Percentiles rank a stretch among this genome's conserved stretches.
These are phyloP conservation scores for Rosalia funebris DNA, from an alignment of 2,888 invertebrate species.

Conservation along the genomic window DNA sequence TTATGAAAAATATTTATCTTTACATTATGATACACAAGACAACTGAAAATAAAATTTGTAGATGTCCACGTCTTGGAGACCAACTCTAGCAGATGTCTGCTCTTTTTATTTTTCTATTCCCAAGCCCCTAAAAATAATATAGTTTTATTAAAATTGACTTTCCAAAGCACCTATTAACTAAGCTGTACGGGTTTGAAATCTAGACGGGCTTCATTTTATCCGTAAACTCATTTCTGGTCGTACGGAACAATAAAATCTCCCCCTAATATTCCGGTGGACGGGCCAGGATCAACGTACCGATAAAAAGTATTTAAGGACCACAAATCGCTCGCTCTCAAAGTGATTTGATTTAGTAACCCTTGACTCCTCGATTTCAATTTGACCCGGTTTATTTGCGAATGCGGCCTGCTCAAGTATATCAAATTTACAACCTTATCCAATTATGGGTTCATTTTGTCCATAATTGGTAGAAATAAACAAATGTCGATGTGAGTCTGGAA, in stretches of 20 bases:
- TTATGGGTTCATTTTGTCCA: slow-evolving; percentile 20
- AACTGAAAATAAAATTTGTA: no score
- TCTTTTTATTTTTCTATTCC: no score
- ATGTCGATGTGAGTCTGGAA: background rate
- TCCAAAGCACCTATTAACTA: no score
- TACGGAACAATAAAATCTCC: background rate
- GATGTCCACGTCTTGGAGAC: no score
- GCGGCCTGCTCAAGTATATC: slow-evolving; percentile 27
- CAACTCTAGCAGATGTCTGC: no score
- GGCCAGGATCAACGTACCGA: background rate
- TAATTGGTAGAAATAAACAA: slow-evolving; percentile 19
- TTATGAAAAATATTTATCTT: no score
- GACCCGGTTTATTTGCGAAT: slow-evolving; percentile 12
- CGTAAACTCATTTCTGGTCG: background rate
- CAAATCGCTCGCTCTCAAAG: slow-evolving; percentile 16
- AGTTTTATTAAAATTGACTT: no score
- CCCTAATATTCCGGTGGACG: background rate
- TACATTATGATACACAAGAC: no score
- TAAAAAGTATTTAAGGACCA: slow-evolving; percentile 6
- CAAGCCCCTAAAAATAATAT: no score
- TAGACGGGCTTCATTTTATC: no score
- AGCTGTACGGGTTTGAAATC: no score
- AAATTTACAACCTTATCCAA: slow-evolving; percentile 27
- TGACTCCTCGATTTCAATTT: slow-evolving; percentile 28
- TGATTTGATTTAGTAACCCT: slow-evolving; percentile 15